Evolutionary conservation across 2,888 invertebrate genomes (phyloP).

Genomic region (Magallana nippona): DNA sequence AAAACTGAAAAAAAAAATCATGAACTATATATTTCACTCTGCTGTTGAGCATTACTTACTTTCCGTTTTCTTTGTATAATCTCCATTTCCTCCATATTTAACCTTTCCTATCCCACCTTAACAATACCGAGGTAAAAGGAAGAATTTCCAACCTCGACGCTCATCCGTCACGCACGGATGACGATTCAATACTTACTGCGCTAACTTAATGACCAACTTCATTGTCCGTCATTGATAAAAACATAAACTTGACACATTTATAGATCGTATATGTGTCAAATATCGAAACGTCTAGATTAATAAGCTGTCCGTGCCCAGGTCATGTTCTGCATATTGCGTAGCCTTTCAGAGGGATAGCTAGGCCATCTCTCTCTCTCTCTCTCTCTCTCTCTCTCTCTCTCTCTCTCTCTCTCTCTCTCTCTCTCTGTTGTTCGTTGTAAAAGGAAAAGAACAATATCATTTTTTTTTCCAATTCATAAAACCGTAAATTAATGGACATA

Average conservation of each 20-base stretch:
- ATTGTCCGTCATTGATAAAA: conserved; percentile 13
- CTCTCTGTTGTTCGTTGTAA: not conserved
- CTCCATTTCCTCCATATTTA: not conserved
- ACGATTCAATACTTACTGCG: not conserved
- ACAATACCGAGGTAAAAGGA: not conserved
- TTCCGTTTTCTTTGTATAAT: not conserved
- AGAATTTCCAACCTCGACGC: not conserved
- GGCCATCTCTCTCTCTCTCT: not conserved
- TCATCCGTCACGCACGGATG: not conserved
- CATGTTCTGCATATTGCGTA: not conserved
- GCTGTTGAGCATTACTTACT: not conserved
- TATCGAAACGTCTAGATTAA: not conserved
- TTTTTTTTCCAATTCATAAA: not conserved
- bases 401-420: conserved; percentile 7
- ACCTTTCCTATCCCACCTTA: not conserved
- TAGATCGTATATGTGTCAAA: conserved; percentile 22
- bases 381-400: not conserved
- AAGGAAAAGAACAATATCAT: not conserved
- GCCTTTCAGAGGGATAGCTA: not conserved
- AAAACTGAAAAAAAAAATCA: no score
- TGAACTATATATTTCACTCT: no score
- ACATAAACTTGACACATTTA: conserved; percentile 19
- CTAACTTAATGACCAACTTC: not conserved
- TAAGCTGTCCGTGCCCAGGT: not conserved
- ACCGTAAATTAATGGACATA: not conserved